Percentiles rank a stretch among this genome's conserved stretches.
Evolutionary conservation across 2,888 invertebrate genomes (phyloP).

Genomic region (Tetragonula carbonaria): DNA sequence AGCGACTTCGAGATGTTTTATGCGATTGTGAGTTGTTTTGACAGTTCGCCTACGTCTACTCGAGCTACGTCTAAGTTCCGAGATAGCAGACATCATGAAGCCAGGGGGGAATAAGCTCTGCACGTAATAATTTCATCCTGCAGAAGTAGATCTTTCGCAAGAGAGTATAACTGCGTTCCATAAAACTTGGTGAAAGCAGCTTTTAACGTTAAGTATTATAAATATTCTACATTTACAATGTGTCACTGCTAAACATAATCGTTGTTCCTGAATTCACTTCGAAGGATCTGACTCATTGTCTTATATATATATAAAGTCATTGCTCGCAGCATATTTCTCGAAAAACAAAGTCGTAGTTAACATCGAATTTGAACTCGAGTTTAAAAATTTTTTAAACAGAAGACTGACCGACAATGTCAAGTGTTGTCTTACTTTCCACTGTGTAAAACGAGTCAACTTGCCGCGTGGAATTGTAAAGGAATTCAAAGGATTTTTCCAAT

Average conservation of each 20-base stretch:
- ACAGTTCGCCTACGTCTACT: conserved; percentile 4
- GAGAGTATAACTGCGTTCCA: background rate
- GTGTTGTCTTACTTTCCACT: too few species aligned
- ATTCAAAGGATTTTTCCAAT: too few species aligned
- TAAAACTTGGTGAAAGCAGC: background rate
- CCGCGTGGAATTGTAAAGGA: too few species aligned
- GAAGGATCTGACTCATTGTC: background rate
- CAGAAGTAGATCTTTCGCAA: background rate
- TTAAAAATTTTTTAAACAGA: too few species aligned
- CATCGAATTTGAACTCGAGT: too few species aligned
- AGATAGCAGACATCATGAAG: conserved; percentile 2
- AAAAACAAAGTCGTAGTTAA: too few species aligned
- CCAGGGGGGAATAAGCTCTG: conserved; percentile 1
- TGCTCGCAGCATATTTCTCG: too few species aligned
- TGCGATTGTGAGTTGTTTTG: conserved; percentile 17
- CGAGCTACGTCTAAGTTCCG: background rate
- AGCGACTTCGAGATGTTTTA: background rate
- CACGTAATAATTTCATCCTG: conserved; percentile 7
- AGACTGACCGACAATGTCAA: too few species aligned
- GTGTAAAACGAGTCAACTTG: too few species aligned
- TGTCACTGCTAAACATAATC: background rate
- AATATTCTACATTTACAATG: background rate
- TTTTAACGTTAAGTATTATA: background rate
- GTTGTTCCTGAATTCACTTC: background rate
- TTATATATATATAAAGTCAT: too few species aligned